phyloP scores from a whole-genome alignment of 2,113 vertebrate species.

The Pelvicachromis taeniatus region DNA sequence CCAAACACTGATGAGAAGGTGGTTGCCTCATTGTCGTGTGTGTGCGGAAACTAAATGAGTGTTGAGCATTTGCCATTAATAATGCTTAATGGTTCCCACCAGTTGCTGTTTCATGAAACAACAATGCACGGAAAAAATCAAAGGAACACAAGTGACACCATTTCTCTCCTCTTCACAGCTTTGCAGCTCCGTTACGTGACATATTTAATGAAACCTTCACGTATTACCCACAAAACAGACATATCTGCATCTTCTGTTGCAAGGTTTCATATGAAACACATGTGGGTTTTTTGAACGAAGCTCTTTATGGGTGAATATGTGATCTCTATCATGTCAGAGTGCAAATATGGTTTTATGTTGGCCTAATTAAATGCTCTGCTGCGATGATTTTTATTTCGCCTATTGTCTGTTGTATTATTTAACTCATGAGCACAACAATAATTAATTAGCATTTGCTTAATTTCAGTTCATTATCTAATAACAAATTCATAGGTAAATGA shows the following conservation, averaged over 20 bases:
- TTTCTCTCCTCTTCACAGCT: background rate
- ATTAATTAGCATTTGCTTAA: background rate
- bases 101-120: background rate
- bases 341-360: background rate
- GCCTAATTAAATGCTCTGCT: background rate
- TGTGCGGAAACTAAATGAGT: background rate
- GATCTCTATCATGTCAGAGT: background rate
- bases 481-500: background rate
- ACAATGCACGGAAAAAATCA: background rate
- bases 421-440: background rate
- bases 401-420: background rate
- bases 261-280: background rate
- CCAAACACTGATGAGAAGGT: background rate
- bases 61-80: background rate
- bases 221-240: background rate
- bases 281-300: background rate
- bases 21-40: background rate
- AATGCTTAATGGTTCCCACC: background rate
- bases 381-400: background rate
- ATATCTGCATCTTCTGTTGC: background rate
- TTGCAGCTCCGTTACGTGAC: background rate
- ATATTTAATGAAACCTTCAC: background rate
- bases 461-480: background rate
- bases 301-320: background rate
- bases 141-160: background rate